Base-by-base conservation (phyloP, 1,140 invertebrate genomes). In the Psix sp. region DNA sequence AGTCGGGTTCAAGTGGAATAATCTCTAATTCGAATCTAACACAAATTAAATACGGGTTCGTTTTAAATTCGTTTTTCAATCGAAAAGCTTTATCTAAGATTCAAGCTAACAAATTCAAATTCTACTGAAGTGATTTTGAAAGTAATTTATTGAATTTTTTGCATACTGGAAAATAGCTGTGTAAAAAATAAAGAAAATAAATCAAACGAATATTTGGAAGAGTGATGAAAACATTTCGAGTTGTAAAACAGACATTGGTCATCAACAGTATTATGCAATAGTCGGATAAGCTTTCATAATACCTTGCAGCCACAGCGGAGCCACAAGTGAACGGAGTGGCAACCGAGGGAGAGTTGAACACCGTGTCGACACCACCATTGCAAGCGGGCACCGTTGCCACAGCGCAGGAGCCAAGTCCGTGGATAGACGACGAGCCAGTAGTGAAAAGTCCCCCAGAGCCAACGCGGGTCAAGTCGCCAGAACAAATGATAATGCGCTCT, bases 371-470 rank as follows among this genome's bases (percentile, higher is more conserved):
- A 3, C 78, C 82, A 4, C 80, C 80, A 21, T 82, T 80, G 20
- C 81, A 85, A 38, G 77, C 65, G 17, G 26, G 54, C 11, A 73
- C 76, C 56, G 67, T 63, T 24, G 68, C 68, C 38, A 68, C 80
- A 48, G 76, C 71, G 36, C 75, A 74, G 11, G 81, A 83, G 49
- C 86, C 87, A 84, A 89, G 88, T 83, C 86, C 89, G 26, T 89
- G 90, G 87, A 87, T 88, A 52, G 85, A 89, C 78, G 83, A 90
- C 76, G 92, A 93, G 63, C 92, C 91, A 14, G 90, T 96, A 45
- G 93, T 96, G 35, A 96, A 96, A 84, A 95, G 94, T 13, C 95
- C 94, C 3, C 94, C 95, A 14, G 95, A 96, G 78, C 95, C 95
- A 24, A 97, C 95, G 13, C 88, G 95, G 71, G 95, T 97, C 48